Evolutionary conservation across 2,888 invertebrate genomes (phyloP).

Genomic region (Lordiphosa andalusiaca): DNA sequence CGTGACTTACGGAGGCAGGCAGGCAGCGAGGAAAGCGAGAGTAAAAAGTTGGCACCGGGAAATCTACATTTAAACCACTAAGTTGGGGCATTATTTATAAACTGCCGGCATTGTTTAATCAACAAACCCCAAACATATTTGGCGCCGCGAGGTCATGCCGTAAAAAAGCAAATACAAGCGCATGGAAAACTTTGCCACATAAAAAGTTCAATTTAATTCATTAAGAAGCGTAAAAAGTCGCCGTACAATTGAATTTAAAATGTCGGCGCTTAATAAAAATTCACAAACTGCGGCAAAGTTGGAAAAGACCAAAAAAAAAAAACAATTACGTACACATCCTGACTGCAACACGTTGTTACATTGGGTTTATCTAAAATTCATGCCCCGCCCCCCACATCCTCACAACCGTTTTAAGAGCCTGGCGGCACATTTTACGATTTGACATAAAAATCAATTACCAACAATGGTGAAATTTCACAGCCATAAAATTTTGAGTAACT

Average conservation of each 20-base stretch:
- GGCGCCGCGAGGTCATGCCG: constrained; percentile 62
- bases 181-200: constrained; percentile 49
- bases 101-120: constrained; percentile 61
- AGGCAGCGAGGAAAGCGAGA: background rate
- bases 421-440: constrained; percentile 61
- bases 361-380: constrained; percentile 69
- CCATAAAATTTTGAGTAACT: constrained; percentile 62
- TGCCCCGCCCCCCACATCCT: constrained; percentile 24
- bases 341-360: constrained; percentile 61
- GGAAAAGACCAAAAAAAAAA: constrained; percentile 21
- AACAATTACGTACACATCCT: constrained; percentile 69
- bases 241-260: constrained; percentile 70
- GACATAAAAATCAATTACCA: constrained; percentile 75
- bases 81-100: constrained; percentile 65
- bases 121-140: constrained; percentile 36
- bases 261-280: constrained; percentile 67
- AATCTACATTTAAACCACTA: constrained; percentile 63
- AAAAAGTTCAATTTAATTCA: constrained; percentile 75
- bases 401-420: constrained; percentile 2
- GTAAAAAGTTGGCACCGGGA: constrained; percentile 8
- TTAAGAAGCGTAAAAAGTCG: constrained; percentile 64
- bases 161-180: constrained; percentile 28
- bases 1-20: constrained; percentile 47
- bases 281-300: constrained; percentile 8
- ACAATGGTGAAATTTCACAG: constrained; percentile 68